Evolutionary conservation across 2,888 invertebrate species (phyloP).

Genomic region (Dermolepida albohirtum): DNA sequence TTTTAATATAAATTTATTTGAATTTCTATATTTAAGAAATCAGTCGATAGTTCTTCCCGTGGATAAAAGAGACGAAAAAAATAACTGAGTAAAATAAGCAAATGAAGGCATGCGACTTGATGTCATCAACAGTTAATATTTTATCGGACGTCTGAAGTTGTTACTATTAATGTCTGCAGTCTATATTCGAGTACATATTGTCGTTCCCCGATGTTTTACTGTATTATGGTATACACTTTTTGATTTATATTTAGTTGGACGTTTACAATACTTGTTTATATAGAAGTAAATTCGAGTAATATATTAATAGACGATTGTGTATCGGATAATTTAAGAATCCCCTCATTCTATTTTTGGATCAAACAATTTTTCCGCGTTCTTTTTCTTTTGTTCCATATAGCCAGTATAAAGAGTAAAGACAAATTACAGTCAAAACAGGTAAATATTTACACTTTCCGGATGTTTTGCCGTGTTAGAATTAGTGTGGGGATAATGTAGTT

Average conservation of each 20-base stretch:
- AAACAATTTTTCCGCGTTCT: slow-evolving; percentile 36
- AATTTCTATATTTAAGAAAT: too few relatives aligned
- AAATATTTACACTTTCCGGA: slow-evolving; percentile 37
- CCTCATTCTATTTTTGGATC: slow-evolving; percentile 31
- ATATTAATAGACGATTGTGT: slow-evolving; percentile 36
- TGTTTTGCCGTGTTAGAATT: slow-evolving; percentile 35
- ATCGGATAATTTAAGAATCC: slow-evolving; percentile 22
- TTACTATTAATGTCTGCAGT: slow-evolving; percentile 42
- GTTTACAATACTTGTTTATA: slow-evolving; percentile 16
- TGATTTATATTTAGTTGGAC: slow-evolving; percentile 30
- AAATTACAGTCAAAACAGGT: slow-evolving; percentile 39
- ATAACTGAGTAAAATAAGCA: neutral
- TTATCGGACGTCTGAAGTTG: slow-evolving; percentile 46
- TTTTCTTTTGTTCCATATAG: slow-evolving; percentile 5
- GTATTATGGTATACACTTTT: slow-evolving; percentile 2
- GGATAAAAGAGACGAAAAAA: neutral
- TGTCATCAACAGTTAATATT: slow-evolving; percentile 44
- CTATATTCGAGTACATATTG: slow-evolving; percentile 47
- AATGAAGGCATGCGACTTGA: neutral
- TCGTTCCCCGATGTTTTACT: slow-evolving; percentile 30
- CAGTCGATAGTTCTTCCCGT: neutral
- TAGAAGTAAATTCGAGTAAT: slow-evolving; percentile 28
- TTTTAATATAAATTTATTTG: too few relatives aligned
- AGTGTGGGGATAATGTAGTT: slow-evolving; percentile 32
- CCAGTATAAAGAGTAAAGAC: slow-evolving; percentile 32